Conservation (phyloP, 1,140 invertebrate species). For the Drosophila takahashii region DNA sequence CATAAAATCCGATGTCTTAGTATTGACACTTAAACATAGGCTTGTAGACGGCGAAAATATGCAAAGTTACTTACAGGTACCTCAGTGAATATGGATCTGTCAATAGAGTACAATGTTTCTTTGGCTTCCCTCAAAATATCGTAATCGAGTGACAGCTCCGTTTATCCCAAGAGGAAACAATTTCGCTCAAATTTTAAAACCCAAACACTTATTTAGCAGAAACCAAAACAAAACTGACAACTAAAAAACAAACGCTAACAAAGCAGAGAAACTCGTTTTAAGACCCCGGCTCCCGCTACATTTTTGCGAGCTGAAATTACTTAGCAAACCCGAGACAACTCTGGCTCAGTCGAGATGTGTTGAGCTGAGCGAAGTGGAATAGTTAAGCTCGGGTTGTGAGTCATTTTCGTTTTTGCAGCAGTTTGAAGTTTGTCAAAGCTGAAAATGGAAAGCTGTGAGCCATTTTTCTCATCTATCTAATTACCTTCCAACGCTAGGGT, state of each 20-base stretch:
- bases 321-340: constrained; percentile 13
- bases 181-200: constrained; percentile 47
- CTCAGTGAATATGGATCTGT: no score
- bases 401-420: constrained; percentile 67
- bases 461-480: neutral
- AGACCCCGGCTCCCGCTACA: constrained; percentile 41
- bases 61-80: no score
- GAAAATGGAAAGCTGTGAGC: constrained; percentile 2
- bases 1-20: no score
- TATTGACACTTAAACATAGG: no score
- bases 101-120: neutral
- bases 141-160: neutral
- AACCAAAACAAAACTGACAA: constrained; percentile 38
- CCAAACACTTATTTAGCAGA: constrained; percentile 60
- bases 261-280: no score
- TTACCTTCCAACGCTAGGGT: no score
- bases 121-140: neutral
- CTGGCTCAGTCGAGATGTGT: neutral
- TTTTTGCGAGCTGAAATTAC: constrained; percentile 69
- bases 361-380: constrained; percentile 1
- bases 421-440: constrained; percentile 32
- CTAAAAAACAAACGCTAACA: constrained; percentile 2
- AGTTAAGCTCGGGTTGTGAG: constrained; percentile 36
- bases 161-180: constrained; percentile 27
- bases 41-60: no score